These are phyloP conservation scores for Parapsyche elsis DNA, from an alignment of 1,140 invertebrate genomes.

Conservation along the genomic window DNA sequence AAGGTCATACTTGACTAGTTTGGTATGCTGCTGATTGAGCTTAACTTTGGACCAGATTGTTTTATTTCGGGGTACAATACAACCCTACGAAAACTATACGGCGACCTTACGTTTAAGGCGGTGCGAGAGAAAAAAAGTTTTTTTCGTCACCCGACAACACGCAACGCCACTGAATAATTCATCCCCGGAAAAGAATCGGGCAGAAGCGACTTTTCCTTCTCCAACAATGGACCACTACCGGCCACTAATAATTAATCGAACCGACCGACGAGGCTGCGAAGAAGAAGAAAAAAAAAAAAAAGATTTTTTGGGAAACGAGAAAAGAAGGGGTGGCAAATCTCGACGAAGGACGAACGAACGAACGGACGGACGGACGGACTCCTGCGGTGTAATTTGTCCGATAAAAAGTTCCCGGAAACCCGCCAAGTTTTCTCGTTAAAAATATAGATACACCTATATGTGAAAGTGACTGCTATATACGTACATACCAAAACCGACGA, in stretches of 20 bases:
- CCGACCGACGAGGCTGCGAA: background rate
- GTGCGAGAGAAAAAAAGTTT: background rate
- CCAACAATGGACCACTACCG: background rate
- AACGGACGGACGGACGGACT: background rate
- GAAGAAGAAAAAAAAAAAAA: background rate
- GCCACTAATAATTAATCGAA: slow-evolving; percentile 26
- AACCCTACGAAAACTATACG: background rate
- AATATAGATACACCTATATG: slow-evolving; percentile 39
- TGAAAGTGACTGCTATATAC: background rate
- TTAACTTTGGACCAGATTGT: background rate
- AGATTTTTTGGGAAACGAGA: background rate
- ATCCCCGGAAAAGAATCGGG: background rate
- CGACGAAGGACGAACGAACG: background rate
- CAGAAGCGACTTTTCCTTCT: background rate
- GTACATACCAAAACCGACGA: background rate
- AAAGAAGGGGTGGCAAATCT: too few relatives aligned
- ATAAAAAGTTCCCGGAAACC: slow-evolving; percentile 45
- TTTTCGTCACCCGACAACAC: background rate
- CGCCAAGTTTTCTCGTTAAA: slow-evolving; percentile 55
- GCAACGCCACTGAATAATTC: slow-evolving; percentile 15
- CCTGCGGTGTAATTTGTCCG: slow-evolving; percentile 47
- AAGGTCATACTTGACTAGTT: too few relatives aligned
- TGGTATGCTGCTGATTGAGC: too few relatives aligned
- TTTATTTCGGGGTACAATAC: background rate
- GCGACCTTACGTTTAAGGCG: background rate